phyloP scores from a whole-genome alignment of 2,888 invertebrate genomes.

The Sinopyrophorus schimmeli region DNA sequence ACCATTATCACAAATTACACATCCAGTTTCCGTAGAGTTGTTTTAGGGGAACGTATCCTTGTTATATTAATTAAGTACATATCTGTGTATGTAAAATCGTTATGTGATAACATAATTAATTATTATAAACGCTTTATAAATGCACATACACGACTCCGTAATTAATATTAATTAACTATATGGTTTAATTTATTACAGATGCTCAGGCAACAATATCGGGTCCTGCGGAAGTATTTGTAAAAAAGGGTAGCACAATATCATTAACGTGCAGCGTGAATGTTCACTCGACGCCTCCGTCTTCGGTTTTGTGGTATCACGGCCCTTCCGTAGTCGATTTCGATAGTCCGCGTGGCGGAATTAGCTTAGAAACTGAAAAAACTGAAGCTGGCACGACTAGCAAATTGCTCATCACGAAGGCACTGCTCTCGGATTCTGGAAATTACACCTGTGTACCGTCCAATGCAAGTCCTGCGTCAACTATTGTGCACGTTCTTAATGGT shows the following conservation, averaged over 20 bases:
- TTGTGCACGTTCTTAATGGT: slow-evolving; percentile 87
- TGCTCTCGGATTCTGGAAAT: slow-evolving; percentile 83
- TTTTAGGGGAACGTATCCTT: too few relatives aligned
- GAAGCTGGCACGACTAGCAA: slow-evolving; percentile 80
- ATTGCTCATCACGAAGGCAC: slow-evolving; percentile 82
- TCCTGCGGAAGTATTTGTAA: slow-evolving; percentile 85
- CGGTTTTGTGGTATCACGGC: slow-evolving; percentile 86
- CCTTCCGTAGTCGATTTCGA: slow-evolving; percentile 80
- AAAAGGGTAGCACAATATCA: slow-evolving; percentile 88
- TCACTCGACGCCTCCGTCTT: slow-evolving; percentile 76
- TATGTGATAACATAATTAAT: too few relatives aligned
- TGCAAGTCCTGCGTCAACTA: slow-evolving; percentile 79
- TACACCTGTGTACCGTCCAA: slow-evolving; percentile 88
- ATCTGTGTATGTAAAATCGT: too few relatives aligned
- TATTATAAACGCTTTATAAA: too few relatives aligned
- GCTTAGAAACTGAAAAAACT: slow-evolving; percentile 83
- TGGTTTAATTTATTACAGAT: slow-evolving; percentile 61
- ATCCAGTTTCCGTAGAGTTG: too few relatives aligned
- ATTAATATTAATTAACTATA: not conserved
- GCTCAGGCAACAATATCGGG: slow-evolving; percentile 86
- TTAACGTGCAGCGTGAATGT: slow-evolving; percentile 86
- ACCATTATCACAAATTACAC: too few relatives aligned
- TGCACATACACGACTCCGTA: not conserved
- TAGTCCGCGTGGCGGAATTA: slow-evolving; percentile 82
- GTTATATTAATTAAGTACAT: too few relatives aligned